Conservation (phyloP, 53 echinoderm and acorn worm genomes). For the Actinopyga echinites region DNA sequence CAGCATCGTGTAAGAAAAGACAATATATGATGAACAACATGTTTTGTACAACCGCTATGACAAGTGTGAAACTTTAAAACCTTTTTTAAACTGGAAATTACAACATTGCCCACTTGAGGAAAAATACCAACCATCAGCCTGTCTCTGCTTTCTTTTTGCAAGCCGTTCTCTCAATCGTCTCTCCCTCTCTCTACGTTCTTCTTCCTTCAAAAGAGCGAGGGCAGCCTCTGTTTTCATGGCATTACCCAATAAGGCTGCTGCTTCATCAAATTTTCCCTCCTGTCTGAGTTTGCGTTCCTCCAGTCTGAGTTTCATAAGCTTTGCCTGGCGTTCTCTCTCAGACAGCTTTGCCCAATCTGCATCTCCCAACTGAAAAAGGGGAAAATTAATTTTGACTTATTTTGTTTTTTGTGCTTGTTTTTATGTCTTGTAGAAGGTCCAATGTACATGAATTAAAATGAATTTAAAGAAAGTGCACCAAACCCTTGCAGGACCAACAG, state of each 20-base stretch:
- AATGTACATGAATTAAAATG: not conserved
- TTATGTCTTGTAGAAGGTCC: no score
- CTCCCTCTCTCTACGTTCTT: conserved; percentile 56
- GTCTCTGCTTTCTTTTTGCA: conserved; percentile 56
- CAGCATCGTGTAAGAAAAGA: no score
- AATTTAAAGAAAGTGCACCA: no score
- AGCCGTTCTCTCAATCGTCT: conserved; percentile 56
- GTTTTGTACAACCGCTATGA: no score
- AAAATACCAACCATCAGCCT: conserved; percentile 40
- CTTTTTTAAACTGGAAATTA: no score
- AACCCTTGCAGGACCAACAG: no score
- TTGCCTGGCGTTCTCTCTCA: conserved; percentile 84
- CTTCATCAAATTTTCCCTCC: conserved; percentile 94
- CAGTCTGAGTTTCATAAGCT: conserved; percentile 79
- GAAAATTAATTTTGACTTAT: no score
- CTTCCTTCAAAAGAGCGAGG: conserved; percentile 62
- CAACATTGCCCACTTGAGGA: no score
- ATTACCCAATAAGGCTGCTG: conserved; percentile 83
- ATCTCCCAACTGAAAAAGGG: conserved; percentile 77
- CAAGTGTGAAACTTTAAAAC: no score
- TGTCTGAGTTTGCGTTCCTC: conserved; percentile 80
- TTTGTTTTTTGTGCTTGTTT: no score
- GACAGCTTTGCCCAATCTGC: conserved; percentile 88
- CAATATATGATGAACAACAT: no score
- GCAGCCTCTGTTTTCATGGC: conserved; percentile 80